phyloP scores from a whole-genome alignment of 2,113 vertebrate genomes.

The Lepisosteus oculatus region DNA sequence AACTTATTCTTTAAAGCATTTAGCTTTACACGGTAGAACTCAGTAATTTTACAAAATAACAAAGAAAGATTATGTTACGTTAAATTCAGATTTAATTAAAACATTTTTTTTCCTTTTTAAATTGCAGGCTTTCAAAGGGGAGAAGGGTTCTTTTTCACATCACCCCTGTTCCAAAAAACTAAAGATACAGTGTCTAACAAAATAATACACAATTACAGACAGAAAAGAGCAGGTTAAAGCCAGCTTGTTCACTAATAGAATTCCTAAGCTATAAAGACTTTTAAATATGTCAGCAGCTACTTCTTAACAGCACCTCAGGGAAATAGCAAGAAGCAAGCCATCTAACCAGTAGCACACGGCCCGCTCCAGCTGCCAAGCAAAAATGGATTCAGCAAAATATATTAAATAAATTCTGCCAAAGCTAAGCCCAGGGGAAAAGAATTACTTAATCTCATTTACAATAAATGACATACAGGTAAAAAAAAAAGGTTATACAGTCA shows the following conservation, averaged over 20 bases:
- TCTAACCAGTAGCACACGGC: not conserved
- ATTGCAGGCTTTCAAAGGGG: not conserved
- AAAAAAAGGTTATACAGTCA: constrained; percentile 17
- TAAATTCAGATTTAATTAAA: too few relatives aligned
- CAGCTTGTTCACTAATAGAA: not conserved
- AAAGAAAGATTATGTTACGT: too few relatives aligned
- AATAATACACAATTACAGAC: not conserved
- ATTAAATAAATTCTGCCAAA: constrained; percentile 1
- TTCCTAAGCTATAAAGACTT: constrained; percentile 2
- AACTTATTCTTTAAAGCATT: too few relatives aligned
- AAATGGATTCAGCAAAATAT: not conserved
- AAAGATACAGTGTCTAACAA: not conserved
- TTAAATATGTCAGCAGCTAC: constrained; percentile 5
- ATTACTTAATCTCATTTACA: constrained; percentile 10
- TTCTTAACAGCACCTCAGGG: not conserved
- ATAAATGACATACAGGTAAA: constrained; percentile 19
- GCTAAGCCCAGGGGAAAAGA: not conserved
- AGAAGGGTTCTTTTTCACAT: not conserved
- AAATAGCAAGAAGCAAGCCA: constrained; percentile 3
- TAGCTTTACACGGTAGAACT: too few relatives aligned
- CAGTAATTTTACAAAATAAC: too few relatives aligned
- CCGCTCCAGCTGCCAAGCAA: not conserved
- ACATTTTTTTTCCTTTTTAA: too few relatives aligned
- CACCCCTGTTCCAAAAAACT: not conserved
- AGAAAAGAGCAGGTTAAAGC: not conserved